Evolutionary conservation across 1,140 invertebrate genomes (phyloP), one percentile per base, ranked within the genome.

Genomic region (Lethrus apterus): DNA sequence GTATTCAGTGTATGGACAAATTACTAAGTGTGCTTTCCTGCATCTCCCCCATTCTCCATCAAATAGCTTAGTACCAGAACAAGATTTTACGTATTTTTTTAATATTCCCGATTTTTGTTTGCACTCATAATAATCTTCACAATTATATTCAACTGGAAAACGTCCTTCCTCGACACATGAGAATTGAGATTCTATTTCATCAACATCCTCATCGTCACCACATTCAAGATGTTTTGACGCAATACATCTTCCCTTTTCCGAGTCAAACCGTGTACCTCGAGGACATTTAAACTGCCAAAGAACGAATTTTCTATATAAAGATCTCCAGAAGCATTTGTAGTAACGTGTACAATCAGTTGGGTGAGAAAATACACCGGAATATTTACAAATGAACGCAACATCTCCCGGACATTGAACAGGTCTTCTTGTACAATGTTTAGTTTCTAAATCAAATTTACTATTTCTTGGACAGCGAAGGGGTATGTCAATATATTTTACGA

Each of bases 391-490:
- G 8, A 60, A 29, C 26, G 33, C 9, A 2, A 13, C 7, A 40
- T 60, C 56, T 26, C 54, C 46, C 7, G 60, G 56, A 50, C 60
- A 62, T 45, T 57, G 58, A 8, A 62, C 60, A 2, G 60, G 60
- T 20, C 51, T 42, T 9, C 41, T 55, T 1, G 58, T 62, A 45
- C 60, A 62, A 18, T 46, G 23, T 32, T 46, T 18, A 32, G 45
- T 54, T 10, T 46, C 49, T 31, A 46, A 11, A 45, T 62, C 58
- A 33, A 51, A 62, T 3, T 35, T 8, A 5, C 52, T 59, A 9
- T 53, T 55, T 15, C 13, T 2, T 2, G 56, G 56, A 48, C 60
- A 62, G 3, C 19, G 8, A 2, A 51, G 35, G 3, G 40, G 23
- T 3, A 59, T 32, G 20, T 59, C 51, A 8, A 58, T 29, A 11